Conservation (phyloP, 2,113 vertebrate genomes). For the Edolisoma coerulescens region DNA sequence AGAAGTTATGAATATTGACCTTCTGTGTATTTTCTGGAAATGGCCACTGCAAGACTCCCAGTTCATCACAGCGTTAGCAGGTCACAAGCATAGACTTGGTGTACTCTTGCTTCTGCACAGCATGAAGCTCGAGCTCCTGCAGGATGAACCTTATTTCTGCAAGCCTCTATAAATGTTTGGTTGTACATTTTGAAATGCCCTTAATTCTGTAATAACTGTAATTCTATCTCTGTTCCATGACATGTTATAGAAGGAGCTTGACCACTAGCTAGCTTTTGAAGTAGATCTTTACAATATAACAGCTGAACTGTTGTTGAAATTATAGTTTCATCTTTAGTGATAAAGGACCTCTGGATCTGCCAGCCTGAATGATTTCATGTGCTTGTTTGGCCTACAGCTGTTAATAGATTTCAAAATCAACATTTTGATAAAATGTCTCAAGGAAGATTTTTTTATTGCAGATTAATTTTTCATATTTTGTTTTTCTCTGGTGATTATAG, state of each 20-base stretch:
- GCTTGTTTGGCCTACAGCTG: background rate
- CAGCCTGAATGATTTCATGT: background rate
- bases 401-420: background rate
- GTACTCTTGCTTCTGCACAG: background rate
- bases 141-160: background rate
- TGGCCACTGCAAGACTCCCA: background rate
- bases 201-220: background rate
- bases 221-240: background rate
- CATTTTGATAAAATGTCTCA: background rate
- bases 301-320: background rate
- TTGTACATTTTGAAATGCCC: background rate
- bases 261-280: background rate
- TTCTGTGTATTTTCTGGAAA: background rate
- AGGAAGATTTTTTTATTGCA: background rate
- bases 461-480: constrained; percentile 27
- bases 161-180: background rate
- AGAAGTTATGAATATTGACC: background rate
- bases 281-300: background rate
- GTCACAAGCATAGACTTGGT: background rate
- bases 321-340: background rate
- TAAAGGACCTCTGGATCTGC: background rate
- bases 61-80: background rate
- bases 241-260: background rate
- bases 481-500: background rate
- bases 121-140: background rate